Base-by-base conservation (phyloP, 2,113 vertebrate species). In the Daphoenositta chrysoptera region DNA sequence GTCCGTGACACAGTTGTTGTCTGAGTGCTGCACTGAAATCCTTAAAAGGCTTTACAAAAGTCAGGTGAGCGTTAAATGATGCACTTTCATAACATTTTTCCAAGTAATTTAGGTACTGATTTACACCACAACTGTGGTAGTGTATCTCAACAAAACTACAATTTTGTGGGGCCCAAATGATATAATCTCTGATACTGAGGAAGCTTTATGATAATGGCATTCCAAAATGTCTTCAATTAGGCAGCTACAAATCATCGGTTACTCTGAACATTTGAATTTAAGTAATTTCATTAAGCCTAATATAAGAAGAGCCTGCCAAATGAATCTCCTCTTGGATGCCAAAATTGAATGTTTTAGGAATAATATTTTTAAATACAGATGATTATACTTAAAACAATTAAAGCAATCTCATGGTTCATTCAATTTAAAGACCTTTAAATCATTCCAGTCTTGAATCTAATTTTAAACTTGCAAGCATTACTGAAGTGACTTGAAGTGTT, bases 371-470 rank as follows among this genome's bases (percentile, higher is more conserved):
- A 80, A 85, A 87, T 50, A 76, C 40, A 89, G 50, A 73, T 73
- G 14, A 96, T 83, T 83, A 68, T 42, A 47, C 35, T 83, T 92
- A 76, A 91, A 95, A 91, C 42, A 90, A 87, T 89, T 90, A 79
- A 75, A 83, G 87, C 44, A 90, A 80, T 77, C 48, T 80, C 54
- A 65, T 1, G 17, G 44, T 80, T 78, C 66, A 48, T 75, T 93
- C 33, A 76, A 93, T 96, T 82, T 75, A 75, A 92, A 72, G 70
- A 76, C 57, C 27, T 83, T 56, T 88, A 90, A 96, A 80, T 92
- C 35, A 90, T 71, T 82, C 13, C 40, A 78, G 56, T 53, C 78
- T 48, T 50, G 35, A 84, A 51, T 68, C 42, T 71, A 61, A 93
- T 92, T 91, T 92, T 53, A 76, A 79, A 85, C 15, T 50, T 83